phyloP scores from a whole-genome alignment of 2,797 vertebrate genomes.

The Macroramphosus scolopax region DNA sequence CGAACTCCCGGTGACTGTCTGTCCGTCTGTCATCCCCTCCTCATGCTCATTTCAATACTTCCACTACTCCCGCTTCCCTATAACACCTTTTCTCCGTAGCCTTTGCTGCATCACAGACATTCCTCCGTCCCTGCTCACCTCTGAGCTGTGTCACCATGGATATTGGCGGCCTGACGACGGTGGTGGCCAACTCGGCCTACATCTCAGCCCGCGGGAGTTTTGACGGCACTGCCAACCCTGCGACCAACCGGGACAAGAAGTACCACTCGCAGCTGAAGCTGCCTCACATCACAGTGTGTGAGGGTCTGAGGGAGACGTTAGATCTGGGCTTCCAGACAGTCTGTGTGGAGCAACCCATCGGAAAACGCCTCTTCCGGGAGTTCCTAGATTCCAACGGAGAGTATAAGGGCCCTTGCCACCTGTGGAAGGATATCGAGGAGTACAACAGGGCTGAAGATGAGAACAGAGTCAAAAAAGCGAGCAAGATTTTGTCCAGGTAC shows the following conservation, averaged over 20 bases:
- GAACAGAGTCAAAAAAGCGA: constrained; percentile 74
- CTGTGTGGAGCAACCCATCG: constrained; percentile 85
- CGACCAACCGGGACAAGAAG: constrained; percentile 82
- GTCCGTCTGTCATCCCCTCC: constrained; percentile 1
- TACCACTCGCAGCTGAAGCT: constrained; percentile 83
- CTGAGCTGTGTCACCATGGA: constrained; percentile 76
- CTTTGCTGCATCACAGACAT: too few relatives aligned
- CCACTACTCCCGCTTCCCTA: constrained; percentile 1
- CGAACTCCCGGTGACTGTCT: constrained; percentile 6
- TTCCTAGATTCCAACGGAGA: constrained; percentile 73
- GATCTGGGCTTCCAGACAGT: constrained; percentile 76
- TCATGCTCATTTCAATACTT: too few relatives aligned
- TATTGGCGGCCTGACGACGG: constrained; percentile 84
- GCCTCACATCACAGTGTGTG: constrained; percentile 83
- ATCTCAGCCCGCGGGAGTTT: constrained; percentile 85
- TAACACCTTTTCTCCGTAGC: not conserved
- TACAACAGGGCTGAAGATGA: constrained; percentile 78
- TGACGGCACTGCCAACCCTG: constrained; percentile 73
- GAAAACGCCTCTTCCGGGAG: constrained; percentile 85
- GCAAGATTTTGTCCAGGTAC: constrained; percentile 75
- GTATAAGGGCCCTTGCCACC: constrained; percentile 71
- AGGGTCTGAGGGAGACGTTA: constrained; percentile 73
- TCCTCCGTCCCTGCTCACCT: not conserved
- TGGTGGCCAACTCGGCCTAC: constrained; percentile 90
- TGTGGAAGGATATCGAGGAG: constrained; percentile 85